Conservation (phyloP, 2,113 vertebrate genomes). For the Microcebus griseorufus region DNA sequence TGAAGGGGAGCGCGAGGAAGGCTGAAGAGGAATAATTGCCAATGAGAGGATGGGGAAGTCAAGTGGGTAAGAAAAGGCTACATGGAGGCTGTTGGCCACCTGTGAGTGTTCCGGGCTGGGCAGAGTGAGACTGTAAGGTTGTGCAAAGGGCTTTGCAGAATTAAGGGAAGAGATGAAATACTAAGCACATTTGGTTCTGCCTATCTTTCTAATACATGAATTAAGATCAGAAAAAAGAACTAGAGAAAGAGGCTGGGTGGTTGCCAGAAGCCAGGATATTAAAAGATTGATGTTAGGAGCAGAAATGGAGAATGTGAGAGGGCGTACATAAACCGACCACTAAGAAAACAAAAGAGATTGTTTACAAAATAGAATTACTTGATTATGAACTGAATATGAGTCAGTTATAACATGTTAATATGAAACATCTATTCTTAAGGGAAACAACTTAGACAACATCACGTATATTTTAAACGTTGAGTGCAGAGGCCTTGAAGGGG, state of each 20-base stretch:
- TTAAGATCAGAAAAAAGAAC: background rate
- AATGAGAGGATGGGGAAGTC: background rate
- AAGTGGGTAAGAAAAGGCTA: background rate
- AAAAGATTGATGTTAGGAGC: background rate
- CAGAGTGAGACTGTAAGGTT: background rate
- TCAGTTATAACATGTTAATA: background rate
- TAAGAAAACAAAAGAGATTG: background rate
- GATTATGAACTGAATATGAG: background rate
- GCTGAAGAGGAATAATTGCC: background rate
- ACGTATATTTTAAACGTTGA: background rate
- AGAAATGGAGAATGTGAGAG: background rate
- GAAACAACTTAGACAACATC: background rate
- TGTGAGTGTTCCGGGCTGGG: background rate
- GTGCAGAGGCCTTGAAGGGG: background rate
- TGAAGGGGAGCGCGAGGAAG: background rate
- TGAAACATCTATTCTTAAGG: background rate
- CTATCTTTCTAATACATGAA: background rate
- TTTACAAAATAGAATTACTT: background rate
- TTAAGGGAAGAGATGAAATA: background rate
- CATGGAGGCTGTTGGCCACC: background rate
- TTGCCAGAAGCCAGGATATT: background rate
- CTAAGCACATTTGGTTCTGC: too few relatives aligned
- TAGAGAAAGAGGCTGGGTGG: background rate
- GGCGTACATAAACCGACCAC: background rate
- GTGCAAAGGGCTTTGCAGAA: background rate